Conservation (phyloP, 2,888 invertebrate species). For the Phrixothrix hirtus region DNA sequence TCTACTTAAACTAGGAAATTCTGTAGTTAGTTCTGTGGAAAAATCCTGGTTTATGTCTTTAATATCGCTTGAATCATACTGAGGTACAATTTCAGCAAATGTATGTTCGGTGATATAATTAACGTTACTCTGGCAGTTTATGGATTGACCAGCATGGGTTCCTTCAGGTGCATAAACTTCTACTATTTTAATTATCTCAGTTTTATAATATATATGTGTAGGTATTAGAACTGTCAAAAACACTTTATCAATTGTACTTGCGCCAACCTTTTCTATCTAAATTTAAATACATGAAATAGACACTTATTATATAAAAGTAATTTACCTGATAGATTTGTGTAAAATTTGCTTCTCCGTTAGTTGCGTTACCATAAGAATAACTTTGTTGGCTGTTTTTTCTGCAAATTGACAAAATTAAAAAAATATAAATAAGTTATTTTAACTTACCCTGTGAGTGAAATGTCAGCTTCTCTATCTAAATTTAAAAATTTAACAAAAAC, state of each 20-base stretch:
- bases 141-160: constrained; percentile 40
- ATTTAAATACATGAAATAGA: constrained; percentile 3
- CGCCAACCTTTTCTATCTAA: constrained; percentile 49
- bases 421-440: neutral
- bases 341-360: constrained; percentile 40
- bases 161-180: constrained; percentile 37
- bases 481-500: constrained; percentile 39
- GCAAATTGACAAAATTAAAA: constrained; percentile 4
- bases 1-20: neutral
- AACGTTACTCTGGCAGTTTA: constrained; percentile 40
- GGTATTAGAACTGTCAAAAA: constrained; percentile 50
- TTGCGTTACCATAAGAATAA: constrained; percentile 46
- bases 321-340: constrained; percentile 45
- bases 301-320: neutral
- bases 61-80: constrained; percentile 1
- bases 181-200: constrained; percentile 33
- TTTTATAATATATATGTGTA: constrained; percentile 27
- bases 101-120: constrained; percentile 30
- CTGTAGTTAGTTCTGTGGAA: neutral
- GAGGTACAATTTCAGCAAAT: constrained; percentile 3
- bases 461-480: constrained; percentile 48
- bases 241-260: constrained; percentile 52
- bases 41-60: neutral
- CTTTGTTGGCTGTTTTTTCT: constrained; percentile 52
- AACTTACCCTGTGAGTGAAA: constrained; percentile 53